Percentiles rank a stretch among this genome's conserved stretches.
phyloP scores from a whole-genome alignment of 2,888 invertebrate species.

The Poecilobothrus nobilitatus region DNA sequence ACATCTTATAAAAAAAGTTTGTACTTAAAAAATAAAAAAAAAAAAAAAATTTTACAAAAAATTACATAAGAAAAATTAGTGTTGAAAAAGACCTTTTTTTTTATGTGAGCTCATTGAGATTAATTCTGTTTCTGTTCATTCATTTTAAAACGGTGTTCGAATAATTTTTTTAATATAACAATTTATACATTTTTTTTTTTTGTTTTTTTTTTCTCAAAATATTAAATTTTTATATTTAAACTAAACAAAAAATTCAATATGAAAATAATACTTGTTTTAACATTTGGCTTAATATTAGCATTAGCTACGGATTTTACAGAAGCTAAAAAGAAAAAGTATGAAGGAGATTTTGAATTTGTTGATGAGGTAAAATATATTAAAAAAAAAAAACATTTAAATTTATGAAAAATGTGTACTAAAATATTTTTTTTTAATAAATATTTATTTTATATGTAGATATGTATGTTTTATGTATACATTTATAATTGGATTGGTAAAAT shows the following conservation, averaged over 20 bases:
- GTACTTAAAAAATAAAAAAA: no score
- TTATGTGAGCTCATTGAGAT: no score
- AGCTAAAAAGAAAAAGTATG: constrained; percentile 60
- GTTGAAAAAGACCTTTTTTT: no score
- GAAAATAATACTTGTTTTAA: background rate
- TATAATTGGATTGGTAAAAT: background rate
- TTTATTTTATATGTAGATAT: background rate
- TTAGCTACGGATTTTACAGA: constrained; percentile 23
- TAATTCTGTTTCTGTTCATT: no score
- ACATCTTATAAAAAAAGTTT: no score
- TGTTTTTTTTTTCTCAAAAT: no score
- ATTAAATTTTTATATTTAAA: no score
- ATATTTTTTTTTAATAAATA: background rate
- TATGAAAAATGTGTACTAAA: background rate
- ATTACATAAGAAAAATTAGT: no score
- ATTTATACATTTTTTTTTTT: no score
- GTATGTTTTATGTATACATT: background rate
- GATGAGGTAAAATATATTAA: constrained; percentile 54
- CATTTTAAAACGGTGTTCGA: no score
- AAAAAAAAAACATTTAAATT: background rate
- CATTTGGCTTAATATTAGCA: background rate
- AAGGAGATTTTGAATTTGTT: constrained; percentile 70
- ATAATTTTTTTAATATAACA: no score
- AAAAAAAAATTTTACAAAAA: no score
- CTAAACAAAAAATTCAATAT: background rate